These are phyloP conservation scores for Ceratoteleas bidentatus DNA, from an alignment of 1,140 invertebrate genomes.

Conservation along the genomic window DNA sequence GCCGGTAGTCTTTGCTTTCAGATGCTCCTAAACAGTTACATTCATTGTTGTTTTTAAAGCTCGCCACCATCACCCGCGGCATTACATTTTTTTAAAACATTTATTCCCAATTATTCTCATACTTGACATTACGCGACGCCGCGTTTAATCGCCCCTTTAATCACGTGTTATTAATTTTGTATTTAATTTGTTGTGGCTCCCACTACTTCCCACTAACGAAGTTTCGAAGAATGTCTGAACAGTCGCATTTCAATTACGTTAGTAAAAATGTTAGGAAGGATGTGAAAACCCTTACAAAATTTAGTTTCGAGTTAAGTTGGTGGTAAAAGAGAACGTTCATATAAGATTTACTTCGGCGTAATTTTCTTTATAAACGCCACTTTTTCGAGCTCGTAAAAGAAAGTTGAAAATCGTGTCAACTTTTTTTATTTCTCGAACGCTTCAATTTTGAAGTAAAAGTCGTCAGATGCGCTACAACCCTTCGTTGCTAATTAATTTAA, in stretches of 20 bases:
- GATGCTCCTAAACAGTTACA: conserved; percentile 45
- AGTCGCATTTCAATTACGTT: neutral
- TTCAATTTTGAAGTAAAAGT: neutral
- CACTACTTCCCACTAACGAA: too few relatives aligned
- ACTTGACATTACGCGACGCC: neutral
- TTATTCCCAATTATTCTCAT: neutral
- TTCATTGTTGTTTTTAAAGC: conserved; percentile 42
- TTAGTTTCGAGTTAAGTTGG: neutral
- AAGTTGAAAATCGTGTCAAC: neutral
- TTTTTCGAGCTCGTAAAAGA: neutral
- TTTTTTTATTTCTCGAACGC: neutral
- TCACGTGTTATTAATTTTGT: neutral
- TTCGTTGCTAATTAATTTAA: too few relatives aligned
- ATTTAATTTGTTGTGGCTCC: neutral
- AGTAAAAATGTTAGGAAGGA: neutral
- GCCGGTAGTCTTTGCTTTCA: conserved; percentile 40
- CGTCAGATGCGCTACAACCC: too few relatives aligned
- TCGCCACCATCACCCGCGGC: conserved; percentile 10
- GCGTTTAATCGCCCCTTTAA: neutral
- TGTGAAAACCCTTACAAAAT: neutral
- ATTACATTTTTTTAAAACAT: conserved; percentile 24
- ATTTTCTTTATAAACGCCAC: neutral
- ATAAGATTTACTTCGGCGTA: neutral
- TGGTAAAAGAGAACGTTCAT: neutral
- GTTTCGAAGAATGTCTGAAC: too few relatives aligned